These are phyloP conservation scores for Chlorocebus sabaeus DNA, from an alignment of 2,113 vertebrate species.

Conservation along the genomic window DNA sequence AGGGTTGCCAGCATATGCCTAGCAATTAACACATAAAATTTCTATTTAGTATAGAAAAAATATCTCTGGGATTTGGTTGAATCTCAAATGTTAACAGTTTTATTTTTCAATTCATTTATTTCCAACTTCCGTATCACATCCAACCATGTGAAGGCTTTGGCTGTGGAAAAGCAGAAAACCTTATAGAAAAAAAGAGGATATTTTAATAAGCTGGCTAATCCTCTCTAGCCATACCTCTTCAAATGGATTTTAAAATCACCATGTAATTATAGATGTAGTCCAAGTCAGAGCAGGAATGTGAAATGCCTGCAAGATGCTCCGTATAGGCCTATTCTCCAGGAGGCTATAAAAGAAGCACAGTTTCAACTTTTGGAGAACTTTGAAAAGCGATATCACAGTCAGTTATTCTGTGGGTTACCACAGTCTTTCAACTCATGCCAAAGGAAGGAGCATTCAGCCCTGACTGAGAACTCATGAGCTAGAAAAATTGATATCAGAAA, in stretches of 20 bases:
- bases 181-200: not conserved
- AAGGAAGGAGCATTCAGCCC: not conserved
- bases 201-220: constrained; percentile 19
- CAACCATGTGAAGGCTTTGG: not conserved
- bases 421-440: not conserved
- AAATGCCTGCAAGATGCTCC: not conserved
- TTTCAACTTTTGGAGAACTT: not conserved
- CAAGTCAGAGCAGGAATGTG: not conserved
- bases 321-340: not conserved
- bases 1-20: not conserved
- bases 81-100: not conserved
- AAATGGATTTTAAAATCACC: not conserved
- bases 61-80: not conserved
- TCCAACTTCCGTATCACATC: not conserved
- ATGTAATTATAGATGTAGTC: not conserved
- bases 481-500: not conserved
- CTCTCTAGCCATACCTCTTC: not conserved
- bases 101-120: not conserved
- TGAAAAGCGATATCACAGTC: not conserved
- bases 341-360: not conserved
- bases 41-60: not conserved
- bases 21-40: not conserved
- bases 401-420: not conserved
- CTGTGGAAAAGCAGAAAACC: not conserved
- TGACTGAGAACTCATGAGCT: not conserved